Evolutionary conservation across 2,797 vertebrate genomes (phyloP).

Genomic region (Lithobates sylvaticus): DNA sequence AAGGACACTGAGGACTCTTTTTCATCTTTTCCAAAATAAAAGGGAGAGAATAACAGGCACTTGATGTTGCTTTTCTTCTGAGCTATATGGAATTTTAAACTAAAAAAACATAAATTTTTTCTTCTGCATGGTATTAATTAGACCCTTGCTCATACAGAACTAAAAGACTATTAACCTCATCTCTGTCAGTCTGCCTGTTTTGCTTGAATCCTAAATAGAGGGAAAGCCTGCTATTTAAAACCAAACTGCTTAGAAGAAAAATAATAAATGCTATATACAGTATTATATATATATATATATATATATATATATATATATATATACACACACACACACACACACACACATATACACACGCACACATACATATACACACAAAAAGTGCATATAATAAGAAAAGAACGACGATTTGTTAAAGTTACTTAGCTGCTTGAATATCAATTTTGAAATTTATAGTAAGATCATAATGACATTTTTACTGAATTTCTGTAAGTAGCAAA

Average conservation of each 20-base stretch:
- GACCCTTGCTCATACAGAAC: slow-evolving; percentile 59
- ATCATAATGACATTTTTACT: not conserved
- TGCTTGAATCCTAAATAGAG: slow-evolving; percentile 29
- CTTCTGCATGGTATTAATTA: slow-evolving; percentile 60
- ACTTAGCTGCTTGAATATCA: not conserved
- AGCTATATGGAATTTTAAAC: slow-evolving; percentile 53
- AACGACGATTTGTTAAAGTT: not conserved
- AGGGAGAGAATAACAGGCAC: slow-evolving; percentile 60
- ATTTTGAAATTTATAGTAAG: not conserved
- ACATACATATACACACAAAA: not conserved
- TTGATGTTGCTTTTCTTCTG: slow-evolving; percentile 45
- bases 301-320: too few relatives aligned
- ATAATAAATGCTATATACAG: not conserved
- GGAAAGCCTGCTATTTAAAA: slow-evolving; percentile 44
- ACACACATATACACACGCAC: too few relatives aligned
- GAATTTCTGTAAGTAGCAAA: not conserved
- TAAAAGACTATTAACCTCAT: slow-evolving; percentile 57
- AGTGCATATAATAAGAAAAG: not conserved
- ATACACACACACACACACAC: too few relatives aligned
- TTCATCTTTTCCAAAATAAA: slow-evolving; percentile 63
- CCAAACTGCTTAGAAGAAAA: slow-evolving; percentile 13
- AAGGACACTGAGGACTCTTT: slow-evolving; percentile 59
- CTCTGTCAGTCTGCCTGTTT: slow-evolving; percentile 45
- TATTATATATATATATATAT: too few relatives aligned
- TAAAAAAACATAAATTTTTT: slow-evolving; percentile 40